phyloP scores from a whole-genome alignment of 2,888 invertebrate species.

The Altica lythri region DNA sequence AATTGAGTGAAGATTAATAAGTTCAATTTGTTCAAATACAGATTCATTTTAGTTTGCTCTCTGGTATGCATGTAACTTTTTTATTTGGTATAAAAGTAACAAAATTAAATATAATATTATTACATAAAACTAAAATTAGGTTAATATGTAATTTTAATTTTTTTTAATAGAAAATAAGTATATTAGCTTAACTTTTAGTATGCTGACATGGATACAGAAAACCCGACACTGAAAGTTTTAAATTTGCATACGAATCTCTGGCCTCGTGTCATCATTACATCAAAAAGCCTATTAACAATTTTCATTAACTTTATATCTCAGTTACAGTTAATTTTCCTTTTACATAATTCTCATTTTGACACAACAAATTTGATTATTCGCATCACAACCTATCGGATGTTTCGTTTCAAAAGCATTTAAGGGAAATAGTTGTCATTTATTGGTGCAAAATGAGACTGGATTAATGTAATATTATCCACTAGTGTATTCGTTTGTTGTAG shows the following conservation, averaged over 20 bases:
- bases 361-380: slow-evolving; percentile 4
- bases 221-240: neutral
- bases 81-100: no score
- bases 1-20: no score
- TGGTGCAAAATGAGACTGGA: slow-evolving; percentile 4
- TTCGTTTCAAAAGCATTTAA: slow-evolving; percentile 6
- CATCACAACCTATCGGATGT: neutral
- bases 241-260: neutral
- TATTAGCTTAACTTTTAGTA: no score
- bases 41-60: no score
- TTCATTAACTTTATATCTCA: neutral
- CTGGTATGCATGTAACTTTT: no score
- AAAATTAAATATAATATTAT: no score
- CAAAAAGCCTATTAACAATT: neutral
- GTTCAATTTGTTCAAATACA: no score
- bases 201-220: no score
- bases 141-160: no score
- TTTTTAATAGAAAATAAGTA: no score
- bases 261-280: neutral
- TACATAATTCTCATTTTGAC: slow-evolving; percentile 6
- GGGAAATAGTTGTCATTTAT: slow-evolving; percentile 6
- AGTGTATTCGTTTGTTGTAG: slow-evolving; percentile 1
- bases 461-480: slow-evolving; percentile 8
- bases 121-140: no score
- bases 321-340: neutral